Conservation (phyloP, 2,113 vertebrate genomes). For the Naja naja region DNA sequence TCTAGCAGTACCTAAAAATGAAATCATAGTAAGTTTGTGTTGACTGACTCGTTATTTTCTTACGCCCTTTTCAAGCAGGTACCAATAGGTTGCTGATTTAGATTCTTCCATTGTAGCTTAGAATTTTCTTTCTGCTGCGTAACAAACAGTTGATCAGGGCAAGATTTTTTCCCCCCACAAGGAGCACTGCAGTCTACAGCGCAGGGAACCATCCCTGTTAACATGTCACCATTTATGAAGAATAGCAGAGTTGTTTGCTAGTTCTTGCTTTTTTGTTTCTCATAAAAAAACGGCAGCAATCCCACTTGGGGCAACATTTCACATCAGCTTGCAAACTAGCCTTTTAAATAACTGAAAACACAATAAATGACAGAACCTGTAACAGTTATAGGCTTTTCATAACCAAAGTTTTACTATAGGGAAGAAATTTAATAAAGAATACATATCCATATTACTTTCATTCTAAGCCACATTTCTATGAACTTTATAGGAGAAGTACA, state of each 20-base stretch:
- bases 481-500: not conserved
- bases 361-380: not conserved
- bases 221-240: not conserved
- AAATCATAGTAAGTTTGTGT: not conserved
- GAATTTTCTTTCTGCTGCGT: not conserved
- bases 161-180: slow-evolving; percentile 22
- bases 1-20: not conserved
- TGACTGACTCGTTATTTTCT: slow-evolving; percentile 31
- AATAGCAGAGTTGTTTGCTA: not conserved
- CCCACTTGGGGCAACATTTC: rapidly evolving
- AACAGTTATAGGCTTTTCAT: not conserved
- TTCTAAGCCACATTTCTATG: not conserved
- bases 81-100: slow-evolving; percentile 19
- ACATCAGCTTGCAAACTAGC: not conserved
- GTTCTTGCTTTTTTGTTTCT: not conserved
- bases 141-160: not conserved
- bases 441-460: not conserved
- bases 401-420: not conserved
- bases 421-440: not conserved
- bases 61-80: slow-evolving; percentile 23
- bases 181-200: not conserved
- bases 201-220: not conserved
- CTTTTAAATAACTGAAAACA: not conserved
- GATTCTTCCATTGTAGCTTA: not conserved
- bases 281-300: not conserved